A percentile compares a stretch with the other conserved stretches of the same genome.
Evolutionary conservation across 2,113 vertebrate species (phyloP).

Genomic region (Seriola aureovittata): DNA sequence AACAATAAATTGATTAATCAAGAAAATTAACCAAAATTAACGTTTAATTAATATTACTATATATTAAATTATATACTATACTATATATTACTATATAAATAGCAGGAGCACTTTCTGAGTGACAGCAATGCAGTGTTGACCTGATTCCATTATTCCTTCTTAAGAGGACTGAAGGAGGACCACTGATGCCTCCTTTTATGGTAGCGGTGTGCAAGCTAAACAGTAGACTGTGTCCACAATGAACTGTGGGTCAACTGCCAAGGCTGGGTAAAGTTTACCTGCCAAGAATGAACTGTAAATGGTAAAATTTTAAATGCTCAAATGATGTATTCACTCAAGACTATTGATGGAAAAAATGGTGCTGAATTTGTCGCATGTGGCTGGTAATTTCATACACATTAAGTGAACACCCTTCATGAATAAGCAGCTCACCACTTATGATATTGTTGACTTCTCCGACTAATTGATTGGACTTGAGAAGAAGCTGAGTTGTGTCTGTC

Average conservation of each 20-base stretch:
- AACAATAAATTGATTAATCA: background rate
- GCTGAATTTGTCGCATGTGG: background rate
- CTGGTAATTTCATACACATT: background rate
- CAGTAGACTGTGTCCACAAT: conserved; percentile 9
- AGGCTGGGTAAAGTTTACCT: background rate
- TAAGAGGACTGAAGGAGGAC: background rate
- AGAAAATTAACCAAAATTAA: background rate
- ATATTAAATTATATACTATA: too few species aligned
- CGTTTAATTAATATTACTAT: too few species aligned
- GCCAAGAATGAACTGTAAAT: conserved; percentile 22
- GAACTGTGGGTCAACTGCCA: conserved; percentile 1
- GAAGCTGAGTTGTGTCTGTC: conserved; percentile 64
- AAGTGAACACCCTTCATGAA: background rate
- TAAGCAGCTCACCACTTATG: conserved; percentile 85
- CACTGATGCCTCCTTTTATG: conserved; percentile 25
- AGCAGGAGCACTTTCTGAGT: background rate
- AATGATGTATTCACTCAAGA: background rate
- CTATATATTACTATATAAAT: conserved; percentile 1
- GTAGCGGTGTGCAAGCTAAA: conserved; percentile 1
- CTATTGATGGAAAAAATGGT: background rate
- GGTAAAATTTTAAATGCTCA: background rate
- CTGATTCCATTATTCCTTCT: background rate
- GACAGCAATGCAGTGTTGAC: background rate
- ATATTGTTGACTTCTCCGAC: conserved; percentile 89
- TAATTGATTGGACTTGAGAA: conserved; percentile 86